Evolutionary conservation across 2,888 invertebrate genomes (phyloP), one percentile per base, ranked within the genome.

Genomic region (Mimachlamys varia): DNA sequence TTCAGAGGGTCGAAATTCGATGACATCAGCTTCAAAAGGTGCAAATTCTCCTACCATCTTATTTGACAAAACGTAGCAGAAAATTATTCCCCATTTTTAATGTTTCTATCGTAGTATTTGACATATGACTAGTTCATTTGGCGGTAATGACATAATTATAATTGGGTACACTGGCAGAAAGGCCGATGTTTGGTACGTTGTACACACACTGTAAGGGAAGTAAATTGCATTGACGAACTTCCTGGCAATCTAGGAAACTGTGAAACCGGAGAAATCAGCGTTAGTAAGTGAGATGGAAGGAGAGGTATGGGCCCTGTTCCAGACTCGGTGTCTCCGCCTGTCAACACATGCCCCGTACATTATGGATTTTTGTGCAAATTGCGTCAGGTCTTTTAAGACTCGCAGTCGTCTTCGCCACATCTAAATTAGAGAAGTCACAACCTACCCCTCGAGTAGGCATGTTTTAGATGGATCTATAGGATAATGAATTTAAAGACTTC

Each of bases 361-460:
- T 76, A 76, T 76, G 76, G 76, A 76, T 76, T 76, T 76, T 76
- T 76, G 76, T 76, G 76, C 76, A 76, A 76, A 76, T 76, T 76
- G 76, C 76, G 76, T 76, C 76, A 76, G 76, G 76, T 76, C 76
- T 76, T 22, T 17, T 27, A 76, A 76, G 76, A 76, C 76, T 76
- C 33, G 15, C 76, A 76, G 76, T 76, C 27, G 76, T 76, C 76
- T 76, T 33, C 76, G 33, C 33, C 76, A 76, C 76, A 76, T 76
- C 76, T 76, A 33, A 76, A 76, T 76, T 76, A 76, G 33, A 10
- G 76, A 27, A 76, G 76, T 76, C 76, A 76, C 76, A 76, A 76
- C 76, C 76, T 76, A 76, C 76, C 76, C 33, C 27, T 76, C 33
- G 13, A 76, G 76, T 76, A 76, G 62, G 19, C 44, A 44, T 44